Percentiles rank a stretch among this genome's conserved stretches.
Conservation (phyloP, 1,140 invertebrate species). For the Pectinophora gossypiella region DNA sequence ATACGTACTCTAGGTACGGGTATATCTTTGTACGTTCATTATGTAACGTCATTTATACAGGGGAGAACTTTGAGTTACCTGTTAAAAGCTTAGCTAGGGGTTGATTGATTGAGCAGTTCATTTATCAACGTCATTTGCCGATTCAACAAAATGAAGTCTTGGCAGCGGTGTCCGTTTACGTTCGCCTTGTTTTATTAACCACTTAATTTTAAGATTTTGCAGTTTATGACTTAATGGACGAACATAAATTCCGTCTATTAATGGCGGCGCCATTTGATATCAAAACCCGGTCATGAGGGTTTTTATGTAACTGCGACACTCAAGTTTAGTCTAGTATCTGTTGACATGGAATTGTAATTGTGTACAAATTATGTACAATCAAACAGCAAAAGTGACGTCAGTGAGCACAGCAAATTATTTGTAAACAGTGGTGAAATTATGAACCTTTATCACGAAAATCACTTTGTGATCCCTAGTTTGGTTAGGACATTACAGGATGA, state of each 20-base stretch:
- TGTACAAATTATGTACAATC: too few species aligned
- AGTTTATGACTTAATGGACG: constrained; percentile 7
- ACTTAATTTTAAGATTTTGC: constrained; percentile 29
- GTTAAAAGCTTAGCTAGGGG: constrained; percentile 27
- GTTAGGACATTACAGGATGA: too few species aligned
- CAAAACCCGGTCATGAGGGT: background rate
- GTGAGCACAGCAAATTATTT: too few species aligned
- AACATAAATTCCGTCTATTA: constrained; percentile 6
- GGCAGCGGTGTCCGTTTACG: constrained; percentile 8
- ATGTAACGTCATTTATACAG: too few species aligned
- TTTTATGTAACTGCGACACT: background rate
- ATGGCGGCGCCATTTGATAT: background rate
- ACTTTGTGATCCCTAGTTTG: too few species aligned
- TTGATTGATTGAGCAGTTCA: constrained; percentile 46
- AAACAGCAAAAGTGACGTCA: too few species aligned
- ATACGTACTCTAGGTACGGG: too few species aligned
- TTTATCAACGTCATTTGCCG: constrained; percentile 48
- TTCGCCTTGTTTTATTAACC: constrained; percentile 30
- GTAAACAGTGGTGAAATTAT: too few species aligned
- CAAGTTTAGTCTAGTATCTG: background rate
- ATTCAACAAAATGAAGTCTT: constrained; percentile 36
- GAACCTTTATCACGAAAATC: too few species aligned
- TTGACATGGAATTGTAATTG: background rate
- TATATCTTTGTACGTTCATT: too few species aligned
- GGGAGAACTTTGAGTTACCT: constrained; percentile 16